phyloP scores from a whole-genome alignment of 2,113 vertebrate species.

The Poeciliopsis prolifica region DNA sequence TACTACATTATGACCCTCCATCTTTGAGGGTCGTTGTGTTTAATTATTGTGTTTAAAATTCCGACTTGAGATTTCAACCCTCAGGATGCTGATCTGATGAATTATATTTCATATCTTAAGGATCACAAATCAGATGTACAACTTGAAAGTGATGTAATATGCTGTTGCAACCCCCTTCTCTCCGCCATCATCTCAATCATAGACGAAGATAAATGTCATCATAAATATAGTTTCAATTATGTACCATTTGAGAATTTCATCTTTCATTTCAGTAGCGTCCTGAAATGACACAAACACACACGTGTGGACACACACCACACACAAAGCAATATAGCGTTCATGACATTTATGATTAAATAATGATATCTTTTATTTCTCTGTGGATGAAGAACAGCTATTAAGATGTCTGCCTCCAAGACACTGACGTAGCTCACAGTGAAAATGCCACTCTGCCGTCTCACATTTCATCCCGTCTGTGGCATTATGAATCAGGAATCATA shows the following conservation, averaged over 20 bases:
- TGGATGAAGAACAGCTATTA: constrained; percentile 15
- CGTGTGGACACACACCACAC: neutral
- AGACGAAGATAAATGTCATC: neutral
- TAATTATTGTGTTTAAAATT: too few relatives aligned
- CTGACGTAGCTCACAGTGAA: constrained; percentile 8
- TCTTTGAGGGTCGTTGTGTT: too few relatives aligned
- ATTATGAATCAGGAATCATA: constrained; percentile 1
- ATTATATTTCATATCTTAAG: too few relatives aligned
- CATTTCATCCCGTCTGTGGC: constrained; percentile 11
- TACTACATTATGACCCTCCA: too few relatives aligned
- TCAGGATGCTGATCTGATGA: too few relatives aligned
- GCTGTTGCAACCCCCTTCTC: too few relatives aligned
- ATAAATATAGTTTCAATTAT: neutral
- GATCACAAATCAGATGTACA: neutral
- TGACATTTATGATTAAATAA: constrained; percentile 4
- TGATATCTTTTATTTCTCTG: constrained; percentile 3
- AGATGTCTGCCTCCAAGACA: constrained; percentile 30
- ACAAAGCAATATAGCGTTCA: neutral
- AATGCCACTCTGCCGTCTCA: constrained; percentile 31
- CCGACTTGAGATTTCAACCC: too few relatives aligned
- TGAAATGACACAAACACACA: neutral
- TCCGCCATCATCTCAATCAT: neutral
- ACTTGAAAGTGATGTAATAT: neutral
- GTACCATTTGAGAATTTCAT: neutral
- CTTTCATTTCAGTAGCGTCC: neutral